phyloP scores from a whole-genome alignment of 2,797 vertebrate species.

The Acanthiza pusilla region DNA sequence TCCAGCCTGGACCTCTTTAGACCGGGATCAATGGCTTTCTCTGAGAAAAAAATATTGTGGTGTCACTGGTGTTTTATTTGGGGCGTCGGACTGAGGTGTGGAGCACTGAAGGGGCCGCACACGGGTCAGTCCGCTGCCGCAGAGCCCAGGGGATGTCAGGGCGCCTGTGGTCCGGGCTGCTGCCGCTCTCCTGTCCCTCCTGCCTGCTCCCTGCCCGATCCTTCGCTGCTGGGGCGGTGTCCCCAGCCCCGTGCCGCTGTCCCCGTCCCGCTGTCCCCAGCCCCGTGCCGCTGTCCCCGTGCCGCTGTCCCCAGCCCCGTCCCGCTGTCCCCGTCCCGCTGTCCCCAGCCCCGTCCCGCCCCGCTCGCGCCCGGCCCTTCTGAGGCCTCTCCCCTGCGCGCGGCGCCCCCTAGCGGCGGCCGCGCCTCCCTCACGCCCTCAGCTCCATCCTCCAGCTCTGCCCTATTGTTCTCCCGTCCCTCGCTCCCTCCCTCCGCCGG shows the following conservation, averaged over 20 bases:
- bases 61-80: neutral
- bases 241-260: too few relatives aligned
- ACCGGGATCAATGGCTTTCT: neutral
- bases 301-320: too few relatives aligned
- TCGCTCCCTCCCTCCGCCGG: neutral
- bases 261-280: too few relatives aligned
- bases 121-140: neutral
- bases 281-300: accelerated
- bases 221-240: neutral
- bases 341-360: neutral
- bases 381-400: neutral
- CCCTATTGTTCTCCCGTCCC: neutral
- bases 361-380: neutral
- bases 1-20: neutral
- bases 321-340: neutral
- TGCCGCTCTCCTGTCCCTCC: neutral
- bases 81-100: accelerated
- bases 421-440: neutral
- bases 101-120: neutral
- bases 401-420: neutral
- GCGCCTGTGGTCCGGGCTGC: neutral
- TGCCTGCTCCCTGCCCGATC: neutral
- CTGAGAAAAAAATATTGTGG: neutral
- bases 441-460: neutral
- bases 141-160: neutral